Conservation (phyloP, 2,888 invertebrate genomes). For the Cotesia congregata region DNA sequence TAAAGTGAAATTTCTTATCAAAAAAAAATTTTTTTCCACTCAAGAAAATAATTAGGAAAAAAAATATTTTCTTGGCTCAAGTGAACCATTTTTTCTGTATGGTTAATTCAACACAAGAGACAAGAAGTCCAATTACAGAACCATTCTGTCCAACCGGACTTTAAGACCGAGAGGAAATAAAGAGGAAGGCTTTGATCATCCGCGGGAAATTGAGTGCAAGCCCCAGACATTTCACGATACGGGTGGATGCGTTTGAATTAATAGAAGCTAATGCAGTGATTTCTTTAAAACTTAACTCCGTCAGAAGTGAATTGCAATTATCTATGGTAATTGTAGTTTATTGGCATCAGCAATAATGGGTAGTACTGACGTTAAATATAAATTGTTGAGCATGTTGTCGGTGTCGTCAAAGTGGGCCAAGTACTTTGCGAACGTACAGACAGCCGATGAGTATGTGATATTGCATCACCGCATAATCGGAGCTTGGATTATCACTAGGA, state of each 20-base stretch:
- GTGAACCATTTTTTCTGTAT: no score
- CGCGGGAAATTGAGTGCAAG: background rate
- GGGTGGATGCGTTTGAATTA: no score
- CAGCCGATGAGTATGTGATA: conserved; percentile 60
- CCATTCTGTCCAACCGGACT: background rate
- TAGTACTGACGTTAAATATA: conserved; percentile 50
- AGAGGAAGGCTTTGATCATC: conserved; percentile 18
- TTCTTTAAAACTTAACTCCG: no score
- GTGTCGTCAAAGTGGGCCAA: conserved; percentile 65
- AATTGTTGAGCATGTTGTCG: conserved; percentile 52
- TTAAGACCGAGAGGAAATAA: conserved; percentile 18
- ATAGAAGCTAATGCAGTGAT: no score
- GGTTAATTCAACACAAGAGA: background rate
- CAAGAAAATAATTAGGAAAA: no score
- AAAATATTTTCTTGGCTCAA: no score
- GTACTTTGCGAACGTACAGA: conserved; percentile 61
- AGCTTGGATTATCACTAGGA: conserved; percentile 46
- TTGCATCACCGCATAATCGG: conserved; percentile 52
- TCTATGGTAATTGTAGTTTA: background rate
- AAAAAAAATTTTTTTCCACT: no score
- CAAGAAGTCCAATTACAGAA: conserved; percentile 7
- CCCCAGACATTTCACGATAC: background rate
- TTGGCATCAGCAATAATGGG: conserved; percentile 25
- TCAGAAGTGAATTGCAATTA: background rate
- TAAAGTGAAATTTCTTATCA: no score